A percentile compares a stretch with the other conserved stretches of the same genome.
These are phyloP conservation scores for Drosophila melanosoma DNA, from an alignment of 2,888 invertebrate genomes.

Conservation along the genomic window DNA sequence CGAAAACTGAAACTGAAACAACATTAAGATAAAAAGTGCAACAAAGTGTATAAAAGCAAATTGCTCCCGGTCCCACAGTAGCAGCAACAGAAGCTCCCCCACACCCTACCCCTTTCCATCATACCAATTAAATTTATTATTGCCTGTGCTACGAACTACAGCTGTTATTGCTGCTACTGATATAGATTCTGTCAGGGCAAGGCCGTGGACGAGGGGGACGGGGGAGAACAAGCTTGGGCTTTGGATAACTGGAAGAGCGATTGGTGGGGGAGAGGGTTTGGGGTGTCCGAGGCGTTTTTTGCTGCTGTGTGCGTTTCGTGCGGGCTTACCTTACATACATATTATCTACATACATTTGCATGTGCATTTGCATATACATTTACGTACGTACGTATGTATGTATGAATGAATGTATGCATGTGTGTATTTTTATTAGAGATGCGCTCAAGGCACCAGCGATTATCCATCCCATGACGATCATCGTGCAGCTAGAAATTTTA, in stretches of 20 bases:
- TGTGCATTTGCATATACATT: no score
- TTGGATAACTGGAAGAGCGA: not conserved
- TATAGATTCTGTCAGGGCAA: not conserved
- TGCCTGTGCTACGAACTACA: constrained; percentile 33
- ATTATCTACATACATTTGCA: not conserved
- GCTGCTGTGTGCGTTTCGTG: constrained; percentile 7
- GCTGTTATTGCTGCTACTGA: constrained; percentile 17
- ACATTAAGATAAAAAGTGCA: constrained; percentile 64
- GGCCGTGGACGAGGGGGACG: not conserved
- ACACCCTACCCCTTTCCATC: not conserved
- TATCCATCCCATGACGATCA: constrained; percentile 11
- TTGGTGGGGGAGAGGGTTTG: not conserved
- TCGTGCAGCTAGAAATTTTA: not conserved
- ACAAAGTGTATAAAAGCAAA: constrained; percentile 55
- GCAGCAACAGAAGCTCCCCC: constrained; percentile 7
- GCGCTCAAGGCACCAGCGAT: constrained; percentile 2
- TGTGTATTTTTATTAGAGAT: constrained; percentile 12
- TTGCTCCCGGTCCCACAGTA: constrained; percentile 25
- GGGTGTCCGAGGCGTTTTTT: constrained; percentile 4
- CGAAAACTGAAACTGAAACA: constrained; percentile 32
- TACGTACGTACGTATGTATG: not conserved
- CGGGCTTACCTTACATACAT: constrained; percentile 9
- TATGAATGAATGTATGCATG: not conserved
- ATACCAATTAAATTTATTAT: constrained; percentile 10
- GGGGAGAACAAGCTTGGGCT: constrained; percentile 5